These are phyloP conservation scores for Neodiprion virginianus DNA, from an alignment of 1,140 invertebrate genomes.

Conservation along the genomic window DNA sequence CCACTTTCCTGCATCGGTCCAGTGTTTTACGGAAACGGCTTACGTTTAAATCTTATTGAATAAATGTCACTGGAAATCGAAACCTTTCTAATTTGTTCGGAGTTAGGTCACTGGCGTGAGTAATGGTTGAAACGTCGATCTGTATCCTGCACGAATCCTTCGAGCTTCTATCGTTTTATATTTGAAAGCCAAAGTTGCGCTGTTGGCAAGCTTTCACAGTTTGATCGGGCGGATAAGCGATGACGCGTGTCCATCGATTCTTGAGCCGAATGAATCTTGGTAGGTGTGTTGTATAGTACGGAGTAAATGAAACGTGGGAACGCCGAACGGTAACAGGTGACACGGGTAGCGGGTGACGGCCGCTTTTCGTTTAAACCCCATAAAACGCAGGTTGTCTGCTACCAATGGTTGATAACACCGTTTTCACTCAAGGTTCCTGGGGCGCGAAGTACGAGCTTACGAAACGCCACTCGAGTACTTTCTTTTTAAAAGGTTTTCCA, in stretches of 20 bases:
- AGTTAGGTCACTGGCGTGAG: too few relatives aligned
- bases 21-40: not conserved
- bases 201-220: too few relatives aligned
- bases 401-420: not conserved
- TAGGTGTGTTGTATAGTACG: too few relatives aligned
- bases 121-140: too few relatives aligned
- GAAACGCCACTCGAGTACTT: slow-evolving; percentile 1
- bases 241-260: too few relatives aligned
- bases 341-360: not conserved
- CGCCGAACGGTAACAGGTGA: not conserved
- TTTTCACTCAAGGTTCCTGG: not conserved
- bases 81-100: too few relatives aligned
- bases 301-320: not conserved
- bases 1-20: not conserved
- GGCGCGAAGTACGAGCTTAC: not conserved
- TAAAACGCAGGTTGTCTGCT: slow-evolving; percentile 1
- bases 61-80: too few relatives aligned
- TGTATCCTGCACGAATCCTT: too few relatives aligned
- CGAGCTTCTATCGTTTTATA: too few relatives aligned
- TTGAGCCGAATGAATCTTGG: too few relatives aligned
- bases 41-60: not conserved
- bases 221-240: too few relatives aligned
- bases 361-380: not conserved
- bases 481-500: slow-evolving; percentile 7
- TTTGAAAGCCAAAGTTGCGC: too few relatives aligned